These are phyloP conservation scores for Cryptotis parvus DNA, from an alignment of 2,113 vertebrate species.

Conservation along the genomic window DNA sequence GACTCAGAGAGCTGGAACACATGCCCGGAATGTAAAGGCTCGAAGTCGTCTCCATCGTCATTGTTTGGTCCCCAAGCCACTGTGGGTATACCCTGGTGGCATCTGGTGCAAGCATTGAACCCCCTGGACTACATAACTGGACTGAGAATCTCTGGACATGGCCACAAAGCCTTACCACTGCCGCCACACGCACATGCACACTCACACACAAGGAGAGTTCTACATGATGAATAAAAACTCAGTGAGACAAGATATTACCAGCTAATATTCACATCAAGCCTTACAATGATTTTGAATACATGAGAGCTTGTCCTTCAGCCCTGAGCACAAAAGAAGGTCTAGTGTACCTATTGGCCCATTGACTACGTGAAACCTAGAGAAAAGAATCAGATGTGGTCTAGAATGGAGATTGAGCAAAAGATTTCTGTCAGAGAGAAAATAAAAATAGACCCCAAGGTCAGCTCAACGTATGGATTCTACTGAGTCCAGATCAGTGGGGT, in stretches of 20 bases:
- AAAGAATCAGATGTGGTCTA: constrained; percentile 23
- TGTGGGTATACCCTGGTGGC: no score
- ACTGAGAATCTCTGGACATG: no score
- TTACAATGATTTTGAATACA: constrained; percentile 26
- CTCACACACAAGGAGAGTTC: no score
- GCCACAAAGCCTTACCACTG: no score
- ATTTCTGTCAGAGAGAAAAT: constrained; percentile 8
- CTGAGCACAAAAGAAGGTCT: constrained; percentile 17
- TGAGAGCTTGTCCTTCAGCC: constrained; percentile 5
- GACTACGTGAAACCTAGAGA: constrained; percentile 27
- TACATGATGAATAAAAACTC: constrained; percentile 33
- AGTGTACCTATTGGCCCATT: background rate
- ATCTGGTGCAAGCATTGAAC: no score
- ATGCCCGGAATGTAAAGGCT: no score
- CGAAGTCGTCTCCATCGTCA: no score
- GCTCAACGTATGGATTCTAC: background rate
- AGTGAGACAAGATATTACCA: background rate
- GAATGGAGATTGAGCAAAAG: constrained; percentile 34
- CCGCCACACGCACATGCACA: no score
- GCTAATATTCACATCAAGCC: background rate
- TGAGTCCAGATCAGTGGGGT: background rate
- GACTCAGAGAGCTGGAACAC: no score
- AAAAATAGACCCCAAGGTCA: background rate
- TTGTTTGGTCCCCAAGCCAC: no score
- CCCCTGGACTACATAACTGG: no score